Evolutionary conservation across 2,888 invertebrate species (phyloP).

Genomic region (Nephrotoma flavescens): DNA sequence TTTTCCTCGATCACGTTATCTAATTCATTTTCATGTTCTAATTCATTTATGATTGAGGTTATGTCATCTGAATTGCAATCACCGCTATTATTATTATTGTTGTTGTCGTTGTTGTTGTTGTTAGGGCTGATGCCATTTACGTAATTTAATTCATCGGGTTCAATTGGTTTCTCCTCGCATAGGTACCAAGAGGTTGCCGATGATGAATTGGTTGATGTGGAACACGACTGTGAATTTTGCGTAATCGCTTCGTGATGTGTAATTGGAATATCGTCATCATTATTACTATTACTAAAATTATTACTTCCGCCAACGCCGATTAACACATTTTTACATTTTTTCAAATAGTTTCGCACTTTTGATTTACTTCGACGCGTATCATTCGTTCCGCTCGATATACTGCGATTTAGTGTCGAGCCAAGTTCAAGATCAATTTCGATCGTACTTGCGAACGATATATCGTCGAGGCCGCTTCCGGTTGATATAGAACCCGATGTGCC

Average conservation of each 20-base stretch:
- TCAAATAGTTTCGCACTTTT: constrained; percentile 30
- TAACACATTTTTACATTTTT: constrained; percentile 30
- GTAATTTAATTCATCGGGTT: not conserved
- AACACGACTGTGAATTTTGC: constrained; percentile 1
- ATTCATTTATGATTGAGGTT: not conserved
- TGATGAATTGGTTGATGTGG: constrained; percentile 2
- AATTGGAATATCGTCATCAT: constrained; percentile 7
- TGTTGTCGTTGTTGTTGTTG: not conserved
- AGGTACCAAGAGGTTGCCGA: constrained; percentile 15
- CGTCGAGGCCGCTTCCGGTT: not conserved
- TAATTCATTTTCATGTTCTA: not conserved
- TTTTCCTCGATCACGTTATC: not conserved
- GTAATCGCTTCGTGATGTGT: constrained; percentile 9
- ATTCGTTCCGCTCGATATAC: not conserved
- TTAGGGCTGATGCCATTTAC: not conserved
- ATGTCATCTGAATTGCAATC: not conserved
- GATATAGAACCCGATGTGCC: not conserved
- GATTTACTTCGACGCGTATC: constrained; percentile 27
- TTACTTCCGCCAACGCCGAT: constrained; percentile 21
- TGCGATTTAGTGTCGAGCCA: not conserved
- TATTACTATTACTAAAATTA: constrained; percentile 1
- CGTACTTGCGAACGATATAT: not conserved
- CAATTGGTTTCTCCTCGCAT: constrained; percentile 10
- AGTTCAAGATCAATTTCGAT: not conserved
- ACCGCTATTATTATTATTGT: not conserved